Base-by-base conservation (phyloP, 2,888 invertebrate genomes). In the Drosophila tanythrix region DNA sequence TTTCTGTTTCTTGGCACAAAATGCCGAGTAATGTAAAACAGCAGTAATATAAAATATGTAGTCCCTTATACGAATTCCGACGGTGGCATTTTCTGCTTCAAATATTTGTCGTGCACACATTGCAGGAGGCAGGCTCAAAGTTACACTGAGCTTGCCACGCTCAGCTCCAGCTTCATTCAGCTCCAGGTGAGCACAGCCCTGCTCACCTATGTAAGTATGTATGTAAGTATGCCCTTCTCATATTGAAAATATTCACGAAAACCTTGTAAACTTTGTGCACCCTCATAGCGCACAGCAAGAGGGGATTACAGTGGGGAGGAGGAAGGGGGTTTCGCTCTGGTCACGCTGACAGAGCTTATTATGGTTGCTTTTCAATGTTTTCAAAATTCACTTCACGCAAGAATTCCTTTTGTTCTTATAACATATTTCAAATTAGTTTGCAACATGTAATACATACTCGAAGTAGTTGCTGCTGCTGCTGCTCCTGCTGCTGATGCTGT, bases 291-390 rank as follows among this genome's bases (percentile, higher is more conserved):
- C 15, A 31, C 8, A 21, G 11, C 6, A 36, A 52, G 55, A 43
- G 43, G 38, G 21, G 18, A 11, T 29, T 33, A 48, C 15, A 29
- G 1, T 2, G 8, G 4, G 8, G 43, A 21, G 21, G 5, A 6
- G 43, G 3, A 13, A 21, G 7, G 50, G 50, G 48, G 62, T 53
- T 66, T 70, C 62, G 56, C 58, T 76, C 73, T 81, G 82, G 84
- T 84, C 82, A 83, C 85, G 82, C 79, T 83, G 82, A 82, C 82
- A 74, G 81, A 77, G 82, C 82, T 79, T 84, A 82, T 82, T 84
- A 79, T 84, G 75, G 76, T 60, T 67, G 69, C 69, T 75, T 70
- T 51, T 62, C 73, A 70, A 75, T 76, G 67, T 81, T 78, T 75
- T 79, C 72, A 74, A 83, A 82, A 83, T 82, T 83, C 79, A 81